Evolutionary conservation across 2,888 invertebrate species (phyloP), one percentile per base, ranked within the genome.

Genomic region (Heliconius erato): DNA sequence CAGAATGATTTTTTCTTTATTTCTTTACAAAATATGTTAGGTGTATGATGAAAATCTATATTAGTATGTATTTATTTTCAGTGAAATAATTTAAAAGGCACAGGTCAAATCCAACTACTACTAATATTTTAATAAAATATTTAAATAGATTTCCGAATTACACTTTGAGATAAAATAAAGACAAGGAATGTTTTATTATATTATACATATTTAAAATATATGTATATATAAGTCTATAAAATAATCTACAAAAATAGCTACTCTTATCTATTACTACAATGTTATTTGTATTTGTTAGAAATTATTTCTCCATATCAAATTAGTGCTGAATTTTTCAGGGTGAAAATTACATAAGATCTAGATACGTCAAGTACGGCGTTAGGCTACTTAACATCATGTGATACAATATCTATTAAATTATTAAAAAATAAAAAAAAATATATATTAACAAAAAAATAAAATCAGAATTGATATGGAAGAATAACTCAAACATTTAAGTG

Each of bases 401-500:
- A 54, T 23, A 2, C 54, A 9, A 54, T 54, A 54, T 54, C 23
- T 65, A 26, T 26, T 12, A 65, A 65, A 65, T 26, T 3, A 65
- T 65, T 65, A 65, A 63, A 67, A 67, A 67, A 4, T 2, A 54
- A 54, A 54, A 7, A 54, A 5, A 54, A 9, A 19, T 35, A 35
- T 35, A 54, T 49, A 54, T 23, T 3, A 54, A 54, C 7, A 54
- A 23, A 54, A 54, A 54, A 54, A 67, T 6, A 14, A 28, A 59
- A n/a, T 65, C 26, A 44, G 5, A 44, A 40, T 71, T n/a, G n/a
- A 71, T 71, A 71, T 71, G 44, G 71, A 71, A 44, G 26, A 71
- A 71, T 71, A 71, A 44, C 14, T 26, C 4, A 44, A 67, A 67
- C 14, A 40, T 40, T 40, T 40, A 40, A 40, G 40, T 23, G 12